Base-by-base conservation (phyloP, 2,888 invertebrate species). In the Podotricha telesiphe region DNA sequence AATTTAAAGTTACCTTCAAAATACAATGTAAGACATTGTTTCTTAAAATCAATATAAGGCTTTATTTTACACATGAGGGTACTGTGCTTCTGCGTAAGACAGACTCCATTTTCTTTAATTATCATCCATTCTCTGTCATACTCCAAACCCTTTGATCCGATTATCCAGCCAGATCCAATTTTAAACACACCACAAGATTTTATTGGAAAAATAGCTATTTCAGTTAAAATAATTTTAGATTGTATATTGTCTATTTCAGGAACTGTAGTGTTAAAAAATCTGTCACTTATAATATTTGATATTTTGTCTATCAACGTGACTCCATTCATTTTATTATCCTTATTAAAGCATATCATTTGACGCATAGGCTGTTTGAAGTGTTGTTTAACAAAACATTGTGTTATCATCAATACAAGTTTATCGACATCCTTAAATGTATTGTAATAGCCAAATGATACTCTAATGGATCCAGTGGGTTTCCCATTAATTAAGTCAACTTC, bases 71-170 rank as follows among this genome's bases (percentile, higher is more conserved):
- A 98, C 85, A 99, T 94, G 74, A 94, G 94, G 1, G 96, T 94
- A 78, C 96, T 95, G 70, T 96, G 95, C 87, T 99, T 99, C 86
- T 99, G 98, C 2, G 98, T 98, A 65, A 99, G 87, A 70, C 97
- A 96, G 71, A 96, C 95, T 17, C 98, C 98, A 79, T 95, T 94
- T 10, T 95, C 94, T 78, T 95, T 96, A 8, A 98, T 94, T 71
- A 99, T 95, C 97, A 99, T 98, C 98, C 98, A 99, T 80, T 96
- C 95, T 75, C 99, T 94, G 86, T 99, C 99, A 85, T 96, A 98
- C 79, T 95, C 94, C 42, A 99, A 94, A 0, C 99, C 99, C 78
- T 95, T 95, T 0, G 87, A 78, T 13, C 95, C 96, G 66, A 99
- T 86, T 69, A 93, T 91, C 98, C 99, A 99, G 8, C 92, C 84